Conservation (phyloP, 2,113 vertebrate genomes). For the Toxotes chatareus region DNA sequence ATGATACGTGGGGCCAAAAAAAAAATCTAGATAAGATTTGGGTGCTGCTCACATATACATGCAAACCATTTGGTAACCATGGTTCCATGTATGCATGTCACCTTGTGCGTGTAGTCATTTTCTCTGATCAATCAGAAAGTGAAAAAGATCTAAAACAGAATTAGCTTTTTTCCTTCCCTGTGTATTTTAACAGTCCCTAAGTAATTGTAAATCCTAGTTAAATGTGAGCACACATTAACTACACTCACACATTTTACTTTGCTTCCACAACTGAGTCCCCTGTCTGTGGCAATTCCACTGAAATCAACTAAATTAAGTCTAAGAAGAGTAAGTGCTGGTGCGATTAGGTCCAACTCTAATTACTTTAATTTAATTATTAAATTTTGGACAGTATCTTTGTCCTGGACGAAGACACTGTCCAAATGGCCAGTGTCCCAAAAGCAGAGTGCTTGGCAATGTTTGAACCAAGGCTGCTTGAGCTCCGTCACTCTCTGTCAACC, state of each 20-base stretch:
- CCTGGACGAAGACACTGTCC: background rate
- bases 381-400: background rate
- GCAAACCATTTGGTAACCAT: too few relatives aligned
- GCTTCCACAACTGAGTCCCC: background rate
- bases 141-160: background rate
- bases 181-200: background rate
- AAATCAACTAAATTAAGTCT: background rate
- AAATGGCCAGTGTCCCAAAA: background rate
- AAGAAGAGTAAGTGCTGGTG: background rate
- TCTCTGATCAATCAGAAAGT: background rate
- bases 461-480: constrained; percentile 58
- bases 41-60: too few relatives aligned
- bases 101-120: background rate
- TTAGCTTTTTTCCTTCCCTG: background rate
- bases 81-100: too few relatives aligned
- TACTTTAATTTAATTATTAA: background rate
- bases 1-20: too few relatives aligned
- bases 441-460: constrained; percentile 55
- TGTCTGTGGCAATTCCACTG: background rate
- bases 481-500: constrained; percentile 74
- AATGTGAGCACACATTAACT: too few relatives aligned
- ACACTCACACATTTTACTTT: too few relatives aligned
- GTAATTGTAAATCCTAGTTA: background rate
- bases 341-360: background rate
- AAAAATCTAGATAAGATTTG: too few relatives aligned